These are phyloP conservation scores for Choreutis nemorana DNA, from an alignment of 2,888 invertebrate genomes.

Conservation along the genomic window DNA sequence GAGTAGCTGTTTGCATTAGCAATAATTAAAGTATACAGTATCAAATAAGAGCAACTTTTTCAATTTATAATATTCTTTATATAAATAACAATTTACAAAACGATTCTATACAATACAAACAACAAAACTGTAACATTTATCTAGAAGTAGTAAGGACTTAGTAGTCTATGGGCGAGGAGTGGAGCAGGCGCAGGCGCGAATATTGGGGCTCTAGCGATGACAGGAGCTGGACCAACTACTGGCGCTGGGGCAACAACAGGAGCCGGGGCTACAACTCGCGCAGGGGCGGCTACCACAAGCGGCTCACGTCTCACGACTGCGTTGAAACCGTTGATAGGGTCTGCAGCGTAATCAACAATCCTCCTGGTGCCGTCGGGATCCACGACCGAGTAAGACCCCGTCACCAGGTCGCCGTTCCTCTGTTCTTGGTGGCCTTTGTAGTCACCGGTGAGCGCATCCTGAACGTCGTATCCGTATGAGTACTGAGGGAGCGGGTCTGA, in stretches of 20 bases:
- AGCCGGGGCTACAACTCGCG: constrained; percentile 22
- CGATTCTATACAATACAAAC: constrained; percentile 28
- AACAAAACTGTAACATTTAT: constrained; percentile 60
- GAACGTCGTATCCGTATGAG: constrained; percentile 66
- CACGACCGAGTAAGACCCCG: constrained; percentile 62
- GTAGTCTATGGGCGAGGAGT: constrained; percentile 33
- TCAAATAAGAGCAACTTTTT: constrained; percentile 3
- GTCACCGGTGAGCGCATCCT: constrained; percentile 67
- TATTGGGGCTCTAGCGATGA: constrained; percentile 20
- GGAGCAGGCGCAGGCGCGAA: constrained; percentile 24
- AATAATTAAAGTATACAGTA: constrained; percentile 3
- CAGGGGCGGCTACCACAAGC: constrained; percentile 24
- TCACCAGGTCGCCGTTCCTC: constrained; percentile 64
- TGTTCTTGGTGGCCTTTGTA: constrained; percentile 66
- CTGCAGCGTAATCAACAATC: constrained; percentile 65
- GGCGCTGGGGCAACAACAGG: constrained; percentile 26
- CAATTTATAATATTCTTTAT: constrained; percentile 10
- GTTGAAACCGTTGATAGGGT: constrained; percentile 64
- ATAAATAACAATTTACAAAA: constrained; percentile 53
- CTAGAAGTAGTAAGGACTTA: constrained; percentile 47
- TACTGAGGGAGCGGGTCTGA: constrained; percentile 60
- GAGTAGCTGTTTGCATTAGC: no score
- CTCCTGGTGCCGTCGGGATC: constrained; percentile 66
- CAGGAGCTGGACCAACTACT: constrained; percentile 21
- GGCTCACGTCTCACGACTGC: constrained; percentile 66